Base-by-base conservation (phyloP, 2,797 vertebrate genomes). In the Fringilla coelebs region DNA sequence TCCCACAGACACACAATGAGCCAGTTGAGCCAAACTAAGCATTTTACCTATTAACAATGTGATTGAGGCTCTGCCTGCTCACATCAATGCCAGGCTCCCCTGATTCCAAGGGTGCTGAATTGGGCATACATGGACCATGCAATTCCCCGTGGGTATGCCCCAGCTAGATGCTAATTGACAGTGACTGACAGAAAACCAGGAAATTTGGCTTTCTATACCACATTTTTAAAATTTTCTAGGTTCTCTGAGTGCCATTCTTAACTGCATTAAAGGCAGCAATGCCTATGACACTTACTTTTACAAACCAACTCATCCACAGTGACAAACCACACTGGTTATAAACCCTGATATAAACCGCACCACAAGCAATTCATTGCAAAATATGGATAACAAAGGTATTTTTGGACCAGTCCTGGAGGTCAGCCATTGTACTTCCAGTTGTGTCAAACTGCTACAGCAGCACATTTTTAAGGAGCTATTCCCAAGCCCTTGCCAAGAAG, bases 121-220 rank as follows among this genome's bases (percentile, higher is more conserved):
- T 4, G 7, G 67, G 46, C 2, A 11, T 9, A 31, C 0, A 0
- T 0, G 19, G 24, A 55, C 21, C 38, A 32, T 0, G 2, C n/a
- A 5, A 11, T 22, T 58, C 28, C 17, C 65, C 1, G 0, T 13
- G 71, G 43, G 40, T 26, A 46, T 49, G 34, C 36, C 32, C 63
- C 7, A 71, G 49, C 41, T 19, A 40, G 31, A 63, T 22, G 52
- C 15, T 43, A 7, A 52, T 21, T 43, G 36, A n/a, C 19, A 28
- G 22, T 9, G 26, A 70, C 24, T 14, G 26, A 67, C 17, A 86
- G 25, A 77, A 93, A 95, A 89, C 0, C 11, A 19, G 55, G 20
- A 72, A 43, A 46, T 31, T 63, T 87, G 66, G 32, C 36, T 34
- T 87, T 52, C 40, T 46, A 17, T 5, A 43, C 22, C 24, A 24